Evolutionary conservation across 2,797 vertebrate genomes (phyloP), one percentile per base, ranked within the genome.

Genomic region (Xiphorhynchus erythropygius): DNA sequence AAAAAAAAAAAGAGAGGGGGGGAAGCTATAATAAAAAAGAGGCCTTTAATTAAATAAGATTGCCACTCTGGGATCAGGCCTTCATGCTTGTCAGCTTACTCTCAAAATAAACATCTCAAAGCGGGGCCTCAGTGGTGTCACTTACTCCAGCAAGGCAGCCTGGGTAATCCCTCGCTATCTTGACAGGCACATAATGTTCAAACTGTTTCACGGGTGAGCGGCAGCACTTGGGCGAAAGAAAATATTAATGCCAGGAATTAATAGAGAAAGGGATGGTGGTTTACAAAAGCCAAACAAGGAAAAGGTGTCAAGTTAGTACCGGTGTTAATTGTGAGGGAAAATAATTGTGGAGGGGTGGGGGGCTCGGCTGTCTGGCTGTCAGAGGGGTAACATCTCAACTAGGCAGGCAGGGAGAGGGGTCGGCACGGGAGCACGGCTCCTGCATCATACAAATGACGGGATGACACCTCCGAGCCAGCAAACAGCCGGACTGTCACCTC

Each of bases 61-160:
- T 97, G 97, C 96, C 97, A 97, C 99, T 98, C 97, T 98, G 99
- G 99, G 99, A 99, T 98, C 98, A 98, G 96, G 98, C 98, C 99
- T 99, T 99, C 99, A 99, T 98, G 98, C 98, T 98, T 99, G 99
- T 99, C 99, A 99, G 98, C 98, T 98, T 97, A 79, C 97, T 97
- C 97, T 99, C 98, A 98, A 99, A 99, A 99, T 99, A 99, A 99
- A 99, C 98, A 99, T 99, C 99, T 99, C 99, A 98, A 98, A 98
- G 97, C 97, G n/a, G 96, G 98, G 98, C 98, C 98, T 98, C 98
- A 88, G 98, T 44, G 93, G 98, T 98, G 98, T 98, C 97, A 98
- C 98, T 98, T 98, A 98, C 98, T 97, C 98, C 97, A 90, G 98
- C 99, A 98, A 98, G 97, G 99, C 98, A 98, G 98, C 92, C 99